phyloP scores from a whole-genome alignment of 2,113 vertebrate species.

The Apteryx owenii region DNA sequence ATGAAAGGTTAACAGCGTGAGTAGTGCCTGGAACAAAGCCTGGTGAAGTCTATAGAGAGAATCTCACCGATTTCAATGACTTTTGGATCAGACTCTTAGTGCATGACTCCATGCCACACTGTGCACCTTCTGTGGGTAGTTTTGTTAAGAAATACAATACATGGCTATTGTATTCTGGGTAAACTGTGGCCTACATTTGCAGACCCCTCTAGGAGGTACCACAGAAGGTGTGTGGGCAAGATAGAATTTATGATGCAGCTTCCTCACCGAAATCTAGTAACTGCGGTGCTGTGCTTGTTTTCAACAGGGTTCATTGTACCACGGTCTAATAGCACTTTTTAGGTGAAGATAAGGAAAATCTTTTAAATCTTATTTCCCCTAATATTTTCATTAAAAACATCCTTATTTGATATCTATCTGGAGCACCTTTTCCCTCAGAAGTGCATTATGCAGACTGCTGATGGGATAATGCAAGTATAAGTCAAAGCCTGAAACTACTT shows the following conservation, averaged over 20 bases:
- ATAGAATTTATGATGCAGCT: not conserved
- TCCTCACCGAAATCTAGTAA: not conserved
- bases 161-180: fast-evolving
- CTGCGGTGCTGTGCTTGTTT: not conserved
- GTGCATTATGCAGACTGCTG: not conserved
- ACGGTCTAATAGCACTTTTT: not conserved
- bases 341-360: not conserved
- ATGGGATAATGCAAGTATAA: not conserved
- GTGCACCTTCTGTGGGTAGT: not conserved
- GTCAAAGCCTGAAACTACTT: not conserved
- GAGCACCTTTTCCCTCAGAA: not conserved
- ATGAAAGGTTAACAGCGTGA: not conserved
- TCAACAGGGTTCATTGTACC: not conserved
- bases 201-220: not conserved
- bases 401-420: not conserved
- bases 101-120: not conserved
- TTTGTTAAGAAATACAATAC: not conserved
- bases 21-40: not conserved
- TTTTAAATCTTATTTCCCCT: not conserved
- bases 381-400: not conserved
- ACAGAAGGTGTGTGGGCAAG: not conserved
- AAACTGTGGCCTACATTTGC: not conserved
- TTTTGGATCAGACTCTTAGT: not conserved
- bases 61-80: not conserved
- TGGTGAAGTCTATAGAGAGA: not conserved